phyloP scores from a whole-genome alignment of 2,797 vertebrate genomes.

The Pipistrellus kuhlii region DNA sequence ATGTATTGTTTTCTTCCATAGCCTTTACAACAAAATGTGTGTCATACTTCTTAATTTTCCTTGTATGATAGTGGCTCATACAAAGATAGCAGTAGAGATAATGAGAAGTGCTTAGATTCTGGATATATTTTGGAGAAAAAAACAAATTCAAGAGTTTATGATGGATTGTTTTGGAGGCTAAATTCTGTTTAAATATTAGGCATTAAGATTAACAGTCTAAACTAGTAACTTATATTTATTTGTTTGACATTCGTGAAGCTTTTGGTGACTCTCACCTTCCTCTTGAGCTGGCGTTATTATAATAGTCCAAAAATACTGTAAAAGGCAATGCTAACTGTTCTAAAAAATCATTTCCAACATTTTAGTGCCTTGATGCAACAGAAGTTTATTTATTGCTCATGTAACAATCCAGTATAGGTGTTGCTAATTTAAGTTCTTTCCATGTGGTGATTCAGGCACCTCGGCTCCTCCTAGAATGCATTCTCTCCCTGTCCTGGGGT shows the following conservation, averaged over 20 bases:
- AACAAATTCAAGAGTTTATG: not conserved
- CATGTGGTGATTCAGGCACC: not conserved
- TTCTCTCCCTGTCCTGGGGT: not conserved
- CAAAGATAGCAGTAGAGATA: not conserved
- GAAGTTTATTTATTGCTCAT: not conserved
- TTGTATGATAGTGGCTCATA: not conserved
- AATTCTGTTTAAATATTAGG: not conserved
- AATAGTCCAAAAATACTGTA: not conserved
- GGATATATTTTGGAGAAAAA: not conserved
- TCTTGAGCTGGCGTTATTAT: not conserved
- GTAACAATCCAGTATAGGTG: not conserved
- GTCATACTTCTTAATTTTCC: not conserved
- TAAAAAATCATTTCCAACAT: not conserved
- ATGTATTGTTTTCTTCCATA: not conserved
- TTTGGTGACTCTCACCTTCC: not conserved
- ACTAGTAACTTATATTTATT: not conserved
- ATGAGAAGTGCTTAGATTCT: not conserved
- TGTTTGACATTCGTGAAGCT: not conserved
- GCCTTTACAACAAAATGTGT: not conserved
- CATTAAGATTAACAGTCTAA: not conserved
- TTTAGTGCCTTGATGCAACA: not conserved
- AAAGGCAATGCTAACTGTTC: not conserved
- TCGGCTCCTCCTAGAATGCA: not conserved
- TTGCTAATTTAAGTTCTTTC: not conserved
- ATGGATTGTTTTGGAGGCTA: not conserved